These are phyloP conservation scores for Oreotrochilus melanogaster DNA, from an alignment of 2,113 vertebrate genomes.

Conservation along the genomic window DNA sequence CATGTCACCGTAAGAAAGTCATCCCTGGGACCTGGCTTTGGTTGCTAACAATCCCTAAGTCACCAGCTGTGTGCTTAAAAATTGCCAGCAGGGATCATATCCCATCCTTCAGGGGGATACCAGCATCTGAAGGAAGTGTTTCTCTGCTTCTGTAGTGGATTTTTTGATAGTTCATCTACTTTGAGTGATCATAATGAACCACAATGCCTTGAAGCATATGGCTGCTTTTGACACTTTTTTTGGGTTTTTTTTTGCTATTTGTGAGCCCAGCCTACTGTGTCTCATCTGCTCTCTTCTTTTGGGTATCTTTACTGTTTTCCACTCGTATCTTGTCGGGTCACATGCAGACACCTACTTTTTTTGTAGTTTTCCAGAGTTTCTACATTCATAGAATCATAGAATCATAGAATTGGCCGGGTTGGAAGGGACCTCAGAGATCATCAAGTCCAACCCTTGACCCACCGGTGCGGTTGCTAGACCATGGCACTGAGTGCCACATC, in stretches of 20 bases:
- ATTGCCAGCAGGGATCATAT: background rate
- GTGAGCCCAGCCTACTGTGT: background rate
- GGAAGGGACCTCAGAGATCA: too few species aligned
- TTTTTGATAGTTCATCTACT: background rate
- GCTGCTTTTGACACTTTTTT: background rate
- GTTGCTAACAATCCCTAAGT: background rate
- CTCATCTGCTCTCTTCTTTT: constrained; percentile 21
- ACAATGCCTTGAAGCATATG: background rate
- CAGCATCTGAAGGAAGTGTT: background rate
- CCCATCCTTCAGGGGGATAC: background rate
- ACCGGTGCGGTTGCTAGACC: too few species aligned
- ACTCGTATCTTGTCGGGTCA: constrained; percentile 8
- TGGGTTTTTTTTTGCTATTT: background rate
- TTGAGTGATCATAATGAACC: background rate
- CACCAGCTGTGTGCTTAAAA: background rate
- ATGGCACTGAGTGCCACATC: too few species aligned
- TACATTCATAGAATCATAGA: too few species aligned
- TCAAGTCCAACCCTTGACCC: too few species aligned
- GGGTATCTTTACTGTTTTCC: constrained; percentile 11
- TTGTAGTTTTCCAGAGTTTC: constrained; percentile 33
- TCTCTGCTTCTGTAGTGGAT: background rate
- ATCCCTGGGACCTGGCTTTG: background rate
- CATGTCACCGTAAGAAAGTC: rapidly evolving
- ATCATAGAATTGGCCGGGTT: too few species aligned
- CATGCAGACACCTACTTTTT: constrained; percentile 65